Percentiles rank a stretch among this genome's conserved stretches.
Conservation (phyloP, 2,888 invertebrate species). For the Arctia plantaginis region DNA sequence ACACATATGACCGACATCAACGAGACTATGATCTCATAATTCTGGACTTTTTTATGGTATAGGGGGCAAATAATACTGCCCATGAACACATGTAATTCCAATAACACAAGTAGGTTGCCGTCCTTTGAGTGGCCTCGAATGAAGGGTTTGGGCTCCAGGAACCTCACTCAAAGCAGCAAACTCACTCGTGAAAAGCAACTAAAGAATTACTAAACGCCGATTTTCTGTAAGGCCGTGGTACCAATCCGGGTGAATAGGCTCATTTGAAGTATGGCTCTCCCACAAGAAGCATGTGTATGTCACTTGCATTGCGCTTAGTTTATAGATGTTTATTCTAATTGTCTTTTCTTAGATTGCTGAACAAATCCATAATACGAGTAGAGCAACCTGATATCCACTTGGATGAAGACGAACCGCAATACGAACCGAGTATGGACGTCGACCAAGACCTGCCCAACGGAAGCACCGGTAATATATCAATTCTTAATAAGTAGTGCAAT, state of each 20-base stretch:
- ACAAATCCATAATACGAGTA: conserved; percentile 98
- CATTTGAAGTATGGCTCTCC: no score
- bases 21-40: background rate
- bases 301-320: background rate
- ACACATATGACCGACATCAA: background rate
- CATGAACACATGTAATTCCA: no score
- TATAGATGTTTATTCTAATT: background rate
- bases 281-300: background rate
- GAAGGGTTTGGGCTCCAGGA: no score
- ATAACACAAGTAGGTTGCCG: no score
- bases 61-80: no score
- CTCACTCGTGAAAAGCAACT: no score
- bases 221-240: no score
- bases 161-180: no score
- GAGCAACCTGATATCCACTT: conserved; percentile 99
- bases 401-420: conserved; percentile 90
- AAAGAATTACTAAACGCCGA: no score
- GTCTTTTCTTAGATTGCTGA: conserved; percentile 88
- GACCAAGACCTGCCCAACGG: conserved; percentile 82
- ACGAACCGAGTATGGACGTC: conserved; percentile 85
- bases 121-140: no score
- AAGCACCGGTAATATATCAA: conserved; percentile 47
- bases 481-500: background rate
- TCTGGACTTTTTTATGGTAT: background rate
- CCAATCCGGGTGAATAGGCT: no score